Evolutionary conservation across 2,888 invertebrate species (phyloP), one percentile per base, ranked within the genome.

Genomic region (Ormyrus labotus): DNA sequence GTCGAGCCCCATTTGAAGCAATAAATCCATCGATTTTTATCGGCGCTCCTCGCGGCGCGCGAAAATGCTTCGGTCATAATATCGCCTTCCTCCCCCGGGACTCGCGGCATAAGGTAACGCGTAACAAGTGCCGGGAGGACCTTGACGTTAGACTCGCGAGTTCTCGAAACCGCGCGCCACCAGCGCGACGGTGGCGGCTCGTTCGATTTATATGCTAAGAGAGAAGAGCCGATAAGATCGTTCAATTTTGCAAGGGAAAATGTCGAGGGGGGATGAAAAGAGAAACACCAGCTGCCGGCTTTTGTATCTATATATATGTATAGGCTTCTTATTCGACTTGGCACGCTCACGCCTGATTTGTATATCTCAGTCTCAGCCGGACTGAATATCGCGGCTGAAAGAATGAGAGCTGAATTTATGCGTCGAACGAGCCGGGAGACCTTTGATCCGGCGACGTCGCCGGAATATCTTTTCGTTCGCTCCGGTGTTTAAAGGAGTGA

Each of bases 131-230:
- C 60, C 60, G 57, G 57, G 57, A 71, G 76, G 61, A 76, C 71
- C 69, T 75, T 78, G 78, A 61, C 75, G 71, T 13, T 13, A 67
- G 3, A 34, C 34, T 4, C 34, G 34, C 34, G 34, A 34, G 34
- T 34, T 34, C 34, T 34, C 34, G 34, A 34, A 34, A 34, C 34
- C 34, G 34, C 34, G 34, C 13, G 13, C 13, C 13, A 13, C 34
- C 57, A 34, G n/a, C 50, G 4, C 51, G 48, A 34, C 58, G n/a
- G 50, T 58, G 45, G 48, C 58, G 11, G 13, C 70, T 57, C 71
- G 82, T 85, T 86, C 85, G 83, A 86, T 86, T 84, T 86, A 85
- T 84, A 85, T 85, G 86, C 85, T 85, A 86, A 86, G 78, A 83
- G 34, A 34, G 83, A 83, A 71, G 70, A 72, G 78, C 83, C 77